Conservation (phyloP, 1,140 invertebrate species). For the Carposina sasakii region DNA sequence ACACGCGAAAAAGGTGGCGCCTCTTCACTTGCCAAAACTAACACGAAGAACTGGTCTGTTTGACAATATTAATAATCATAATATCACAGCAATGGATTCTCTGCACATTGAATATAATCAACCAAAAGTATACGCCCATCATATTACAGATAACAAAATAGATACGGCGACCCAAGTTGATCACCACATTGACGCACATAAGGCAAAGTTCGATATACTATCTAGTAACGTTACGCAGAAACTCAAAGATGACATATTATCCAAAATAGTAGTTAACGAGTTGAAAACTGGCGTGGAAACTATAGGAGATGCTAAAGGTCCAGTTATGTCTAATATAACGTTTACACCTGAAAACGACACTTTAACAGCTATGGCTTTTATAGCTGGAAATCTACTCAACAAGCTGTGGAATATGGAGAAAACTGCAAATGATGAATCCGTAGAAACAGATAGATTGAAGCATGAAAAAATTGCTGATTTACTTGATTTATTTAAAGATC, state of each 20-base stretch:
- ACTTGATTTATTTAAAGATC: constrained; percentile 58
- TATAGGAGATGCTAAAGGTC: constrained; percentile 43
- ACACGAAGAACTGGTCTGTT: constrained; percentile 28
- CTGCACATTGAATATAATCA: constrained; percentile 51
- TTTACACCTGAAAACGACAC: constrained; percentile 65
- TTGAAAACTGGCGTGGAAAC: constrained; percentile 45
- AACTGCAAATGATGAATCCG: constrained; percentile 32
- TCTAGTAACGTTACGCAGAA: constrained; percentile 44
- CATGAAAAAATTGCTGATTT: constrained; percentile 58
- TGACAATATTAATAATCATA: constrained; percentile 19
- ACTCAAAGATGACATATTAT: constrained; percentile 46
- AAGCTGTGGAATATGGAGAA: constrained; percentile 61
- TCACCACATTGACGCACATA: constrained; percentile 21
- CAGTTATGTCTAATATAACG: constrained; percentile 53
- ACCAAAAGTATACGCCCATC: constrained; percentile 36
- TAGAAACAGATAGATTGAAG: constrained; percentile 49
- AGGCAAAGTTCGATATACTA: constrained; percentile 30
- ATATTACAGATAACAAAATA: constrained; percentile 54
- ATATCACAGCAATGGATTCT: constrained; percentile 25
- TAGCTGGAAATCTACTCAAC: constrained; percentile 59
- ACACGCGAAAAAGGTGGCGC: constrained; percentile 31
- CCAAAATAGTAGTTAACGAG: constrained; percentile 55
- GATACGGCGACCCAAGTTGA: constrained; percentile 27
- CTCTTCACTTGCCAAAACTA: constrained; percentile 17
- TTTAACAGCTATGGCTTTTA: constrained; percentile 54